Evolutionary conservation across 2,888 invertebrate species (phyloP).

Genomic region (Leucophenga maculata): DNA sequence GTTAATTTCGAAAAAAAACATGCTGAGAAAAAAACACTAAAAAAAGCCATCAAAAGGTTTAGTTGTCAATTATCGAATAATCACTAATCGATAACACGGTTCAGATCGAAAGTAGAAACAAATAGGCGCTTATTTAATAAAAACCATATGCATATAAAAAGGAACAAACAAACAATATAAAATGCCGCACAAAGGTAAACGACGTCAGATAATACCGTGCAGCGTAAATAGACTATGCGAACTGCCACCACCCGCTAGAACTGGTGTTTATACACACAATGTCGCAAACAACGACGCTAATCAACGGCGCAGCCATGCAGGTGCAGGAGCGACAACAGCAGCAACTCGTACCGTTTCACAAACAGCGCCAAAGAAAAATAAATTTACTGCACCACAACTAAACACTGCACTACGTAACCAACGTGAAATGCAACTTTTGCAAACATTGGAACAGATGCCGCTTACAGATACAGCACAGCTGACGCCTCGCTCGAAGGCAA

Average conservation of each 20-base stretch:
- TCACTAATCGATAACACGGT: too few relatives aligned
- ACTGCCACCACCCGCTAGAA: constrained; percentile 20
- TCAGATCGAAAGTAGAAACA: not conserved
- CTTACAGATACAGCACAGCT: constrained; percentile 33
- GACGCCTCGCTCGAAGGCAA: constrained; percentile 51
- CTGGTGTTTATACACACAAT: constrained; percentile 33
- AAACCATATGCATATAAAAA: not conserved
- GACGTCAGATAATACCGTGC: constrained; percentile 9
- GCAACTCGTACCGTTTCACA: not conserved
- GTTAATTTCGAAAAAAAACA: too few relatives aligned
- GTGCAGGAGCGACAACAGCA: not conserved
- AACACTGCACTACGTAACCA: constrained; percentile 52
- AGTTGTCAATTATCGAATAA: constrained; percentile 17
- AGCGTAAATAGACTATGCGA: not conserved
- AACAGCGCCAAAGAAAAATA: constrained; percentile 1
- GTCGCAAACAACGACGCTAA: constrained; percentile 4
- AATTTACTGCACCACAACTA: constrained; percentile 48
- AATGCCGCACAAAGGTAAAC: constrained; percentile 45
- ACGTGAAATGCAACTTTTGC: constrained; percentile 45
- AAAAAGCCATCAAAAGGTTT: constrained; percentile 22
- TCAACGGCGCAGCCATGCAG: not conserved
- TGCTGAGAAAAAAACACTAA: not conserved
- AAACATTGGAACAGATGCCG: constrained; percentile 29
- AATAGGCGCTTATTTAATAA: not conserved
- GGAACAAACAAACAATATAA: constrained; percentile 51